Evolutionary conservation across 2,113 vertebrate genomes (phyloP).

Genomic region (Cyphomyrus discorhynchus): DNA sequence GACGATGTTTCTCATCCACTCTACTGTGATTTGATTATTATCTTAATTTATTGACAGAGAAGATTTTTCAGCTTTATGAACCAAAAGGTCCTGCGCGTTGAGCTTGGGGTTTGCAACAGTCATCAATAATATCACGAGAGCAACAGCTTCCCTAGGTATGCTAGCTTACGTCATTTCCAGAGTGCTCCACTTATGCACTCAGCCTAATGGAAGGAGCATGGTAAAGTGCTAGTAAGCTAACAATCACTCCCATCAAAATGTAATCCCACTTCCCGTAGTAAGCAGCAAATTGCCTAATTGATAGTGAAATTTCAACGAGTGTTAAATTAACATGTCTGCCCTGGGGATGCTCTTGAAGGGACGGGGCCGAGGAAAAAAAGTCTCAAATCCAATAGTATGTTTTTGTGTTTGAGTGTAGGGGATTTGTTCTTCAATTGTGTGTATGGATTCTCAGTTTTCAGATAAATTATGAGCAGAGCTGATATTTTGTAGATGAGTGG

Average conservation of each 20-base stretch:
- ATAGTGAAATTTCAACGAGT: conserved; percentile 19
- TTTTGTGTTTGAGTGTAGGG: neutral
- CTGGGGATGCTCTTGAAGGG: neutral
- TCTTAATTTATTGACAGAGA: neutral
- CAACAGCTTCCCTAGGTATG: neutral
- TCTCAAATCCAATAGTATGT: neutral
- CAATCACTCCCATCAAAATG: neutral
- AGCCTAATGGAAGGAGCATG: conserved; percentile 13
- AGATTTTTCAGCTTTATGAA: neutral
- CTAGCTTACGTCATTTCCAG: neutral
- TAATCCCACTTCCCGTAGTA: neutral
- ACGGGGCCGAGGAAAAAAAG: neutral
- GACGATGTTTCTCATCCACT: neutral
- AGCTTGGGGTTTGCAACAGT: neutral
- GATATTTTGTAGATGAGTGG: neutral
- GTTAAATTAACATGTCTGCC: conserved; percentile 12
- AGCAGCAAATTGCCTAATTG: neutral
- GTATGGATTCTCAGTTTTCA: neutral
- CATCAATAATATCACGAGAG: neutral
- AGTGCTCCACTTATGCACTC: conserved; percentile 15
- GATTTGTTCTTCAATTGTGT: neutral
- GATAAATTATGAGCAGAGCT: neutral
- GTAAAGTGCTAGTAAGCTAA: neutral
- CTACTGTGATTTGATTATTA: neutral
- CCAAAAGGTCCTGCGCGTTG: neutral